A percentile compares a stretch with the other conserved stretches of the same genome.
Evolutionary conservation across 2,888 invertebrate species (phyloP).

Genomic region (Drosophila meridionalis): DNA sequence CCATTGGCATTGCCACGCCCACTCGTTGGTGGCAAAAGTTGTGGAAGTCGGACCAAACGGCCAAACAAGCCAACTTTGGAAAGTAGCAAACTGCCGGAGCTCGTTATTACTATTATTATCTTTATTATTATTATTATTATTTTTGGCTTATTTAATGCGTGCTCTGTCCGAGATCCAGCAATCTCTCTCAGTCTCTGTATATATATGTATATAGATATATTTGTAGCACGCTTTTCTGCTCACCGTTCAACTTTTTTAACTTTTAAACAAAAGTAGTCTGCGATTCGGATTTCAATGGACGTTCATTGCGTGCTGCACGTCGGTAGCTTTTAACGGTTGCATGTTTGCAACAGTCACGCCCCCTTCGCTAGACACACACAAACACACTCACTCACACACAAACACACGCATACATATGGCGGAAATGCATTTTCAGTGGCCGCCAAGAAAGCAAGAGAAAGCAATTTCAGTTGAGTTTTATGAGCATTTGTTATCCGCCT

Average conservation of each 20-base stretch:
- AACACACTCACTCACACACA: constrained; percentile 16
- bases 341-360: constrained; percentile 69
- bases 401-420: constrained; percentile 30
- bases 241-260: constrained; percentile 54
- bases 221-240: constrained; percentile 47
- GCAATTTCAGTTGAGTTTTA: constrained; percentile 76
- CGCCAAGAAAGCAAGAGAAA: constrained; percentile 78
- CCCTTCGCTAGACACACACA: constrained; percentile 19
- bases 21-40: constrained; percentile 62
- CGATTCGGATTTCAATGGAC: constrained; percentile 60
- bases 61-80: constrained; percentile 66
- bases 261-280: constrained; percentile 75
- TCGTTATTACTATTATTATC: constrained; percentile 70
- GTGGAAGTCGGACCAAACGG: constrained; percentile 55
- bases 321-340: constrained; percentile 72
- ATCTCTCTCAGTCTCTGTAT: not conserved
- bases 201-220: not conserved
- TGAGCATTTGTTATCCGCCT: constrained; percentile 66
- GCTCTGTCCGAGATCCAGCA: constrained; percentile 11
- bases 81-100: constrained; percentile 64
- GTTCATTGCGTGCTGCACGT: constrained; percentile 72
- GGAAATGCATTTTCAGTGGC: constrained; percentile 78
- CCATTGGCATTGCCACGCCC: constrained; percentile 59
- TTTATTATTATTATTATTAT: constrained; percentile 52
- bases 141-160: constrained; percentile 56